Conservation (phyloP, 2,113 vertebrate species). For the Perca flavescens region DNA sequence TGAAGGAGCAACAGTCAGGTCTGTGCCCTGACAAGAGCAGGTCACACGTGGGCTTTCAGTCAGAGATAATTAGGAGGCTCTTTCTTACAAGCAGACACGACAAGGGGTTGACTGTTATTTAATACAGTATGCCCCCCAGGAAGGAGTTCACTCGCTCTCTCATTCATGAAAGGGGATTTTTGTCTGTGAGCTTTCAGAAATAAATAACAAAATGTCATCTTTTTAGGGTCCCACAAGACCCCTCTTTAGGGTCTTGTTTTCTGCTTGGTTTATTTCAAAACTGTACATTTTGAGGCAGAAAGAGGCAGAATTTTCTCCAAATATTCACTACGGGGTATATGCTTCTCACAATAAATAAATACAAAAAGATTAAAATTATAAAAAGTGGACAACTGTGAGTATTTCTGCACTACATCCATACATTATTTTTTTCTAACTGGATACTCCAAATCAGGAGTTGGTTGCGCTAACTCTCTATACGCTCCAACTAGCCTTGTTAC, state of each 20-base stretch:
- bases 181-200: neutral
- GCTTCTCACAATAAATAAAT: neutral
- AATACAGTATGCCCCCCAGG: slow-evolving; percentile 1
- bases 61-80: slow-evolving; percentile 24
- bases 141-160: slow-evolving; percentile 1
- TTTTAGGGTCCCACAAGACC: neutral
- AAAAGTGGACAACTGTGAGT: neutral
- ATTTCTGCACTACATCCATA: neutral
- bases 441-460: neutral
- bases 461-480: neutral
- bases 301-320: neutral
- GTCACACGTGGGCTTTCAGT: slow-evolving; percentile 27
- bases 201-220: neutral
- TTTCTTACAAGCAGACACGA: slow-evolving; percentile 1
- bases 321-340: neutral
- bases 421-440: too few relatives aligned
- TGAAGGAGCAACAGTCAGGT: slow-evolving; percentile 6
- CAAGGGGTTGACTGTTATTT: neutral
- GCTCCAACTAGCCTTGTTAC: neutral
- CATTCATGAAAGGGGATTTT: neutral
- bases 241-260: neutral
- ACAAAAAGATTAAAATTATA: neutral
- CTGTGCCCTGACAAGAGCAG: slow-evolving; percentile 27
- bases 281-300: neutral
- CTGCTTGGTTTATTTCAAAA: neutral